A percentile compares a stretch with the other conserved stretches of the same genome.
These are phyloP conservation scores for Leptopilina syphax DNA, from an alignment of 2,888 invertebrate species.

Conservation along the genomic window DNA sequence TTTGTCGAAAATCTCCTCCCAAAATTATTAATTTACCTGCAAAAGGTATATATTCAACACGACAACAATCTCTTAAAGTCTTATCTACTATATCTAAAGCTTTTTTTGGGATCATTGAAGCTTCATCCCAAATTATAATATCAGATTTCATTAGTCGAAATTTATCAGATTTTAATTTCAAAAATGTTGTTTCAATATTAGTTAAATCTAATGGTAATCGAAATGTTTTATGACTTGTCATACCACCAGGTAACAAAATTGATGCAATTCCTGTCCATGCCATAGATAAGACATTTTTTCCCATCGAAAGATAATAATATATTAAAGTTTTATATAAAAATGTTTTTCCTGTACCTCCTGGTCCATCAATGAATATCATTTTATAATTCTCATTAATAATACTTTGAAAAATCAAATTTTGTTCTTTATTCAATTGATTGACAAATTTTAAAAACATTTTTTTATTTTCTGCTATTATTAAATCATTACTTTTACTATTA, in stretches of 20 bases:
- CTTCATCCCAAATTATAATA: too few relatives aligned
- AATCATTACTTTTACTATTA: not conserved
- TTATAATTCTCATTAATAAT: not conserved
- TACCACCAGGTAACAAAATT: constrained; percentile 7
- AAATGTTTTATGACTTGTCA: not conserved
- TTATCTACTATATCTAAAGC: not conserved
- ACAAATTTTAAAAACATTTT: not conserved
- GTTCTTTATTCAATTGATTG: not conserved
- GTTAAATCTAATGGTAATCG: not conserved
- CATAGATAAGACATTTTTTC: not conserved
- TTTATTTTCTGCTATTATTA: not conserved
- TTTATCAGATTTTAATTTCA: too few relatives aligned
- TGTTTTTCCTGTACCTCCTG: not conserved
- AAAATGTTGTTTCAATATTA: too few relatives aligned
- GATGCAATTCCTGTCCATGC: not conserved
- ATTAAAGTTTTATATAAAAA: not conserved
- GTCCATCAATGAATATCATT: not conserved
- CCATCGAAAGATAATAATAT: not conserved
- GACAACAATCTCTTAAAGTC: not conserved
- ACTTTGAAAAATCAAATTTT: not conserved
- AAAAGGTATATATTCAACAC: not conserved
- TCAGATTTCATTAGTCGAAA: too few relatives aligned
- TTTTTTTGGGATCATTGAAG: too few relatives aligned
- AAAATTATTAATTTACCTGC: not conserved
- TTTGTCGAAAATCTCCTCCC: not conserved